Evolutionary conservation across 2,888 invertebrate genomes (phyloP).

Genomic region (Drosophila vallismaia): DNA sequence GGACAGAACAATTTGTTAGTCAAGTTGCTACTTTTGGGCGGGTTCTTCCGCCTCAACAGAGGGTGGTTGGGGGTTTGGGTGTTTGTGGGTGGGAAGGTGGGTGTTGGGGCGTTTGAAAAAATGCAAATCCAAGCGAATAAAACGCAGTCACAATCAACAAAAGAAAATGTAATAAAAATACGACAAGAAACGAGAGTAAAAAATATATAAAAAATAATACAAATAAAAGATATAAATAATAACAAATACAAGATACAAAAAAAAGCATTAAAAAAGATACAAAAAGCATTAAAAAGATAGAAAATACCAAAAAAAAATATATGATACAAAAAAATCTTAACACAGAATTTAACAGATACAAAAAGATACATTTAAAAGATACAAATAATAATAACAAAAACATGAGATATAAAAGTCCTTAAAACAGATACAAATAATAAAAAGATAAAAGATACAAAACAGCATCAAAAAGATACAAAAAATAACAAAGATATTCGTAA

Average conservation of each 20-base stretch:
- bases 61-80: neutral
- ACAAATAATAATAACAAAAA: too few species aligned
- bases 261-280: too few species aligned
- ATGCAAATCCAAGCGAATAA: conserved; percentile 64
- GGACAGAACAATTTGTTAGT: conserved; percentile 62
- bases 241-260: conserved; percentile 17
- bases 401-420: too few species aligned
- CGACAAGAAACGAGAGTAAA: conserved; percentile 21
- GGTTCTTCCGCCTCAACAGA: neutral
- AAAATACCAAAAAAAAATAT: too few species aligned
- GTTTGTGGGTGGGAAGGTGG: neutral
- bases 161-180: conserved; percentile 34
- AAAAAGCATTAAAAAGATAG: conserved; percentile 1
- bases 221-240: conserved; percentile 26
- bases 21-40: conserved; percentile 41
- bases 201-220: conserved; percentile 20
- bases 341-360: too few species aligned
- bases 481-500: too few species aligned
- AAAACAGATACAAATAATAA: too few species aligned
- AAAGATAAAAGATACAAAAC: too few species aligned
- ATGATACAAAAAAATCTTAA: too few species aligned
- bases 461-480: too few species aligned
- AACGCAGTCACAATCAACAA: conserved; percentile 42
- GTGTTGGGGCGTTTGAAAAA: conserved; percentile 50
- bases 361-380: too few species aligned